These are phyloP conservation scores for Cotesia chilonis DNA, from an alignment of 1,140 invertebrate species.

Conservation along the genomic window DNA sequence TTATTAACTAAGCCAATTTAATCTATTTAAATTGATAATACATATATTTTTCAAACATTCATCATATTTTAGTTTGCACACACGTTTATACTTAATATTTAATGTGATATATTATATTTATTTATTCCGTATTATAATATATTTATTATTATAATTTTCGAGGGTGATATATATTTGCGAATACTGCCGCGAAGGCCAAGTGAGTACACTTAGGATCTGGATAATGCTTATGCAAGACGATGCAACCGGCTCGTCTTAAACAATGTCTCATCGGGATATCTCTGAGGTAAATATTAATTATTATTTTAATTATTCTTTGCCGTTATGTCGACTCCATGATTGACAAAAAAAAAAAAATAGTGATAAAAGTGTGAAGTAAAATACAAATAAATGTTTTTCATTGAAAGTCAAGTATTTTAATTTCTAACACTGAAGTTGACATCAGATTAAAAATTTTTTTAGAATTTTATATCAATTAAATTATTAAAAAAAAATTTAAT, in stretches of 20 bases:
- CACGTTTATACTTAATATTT: constrained; percentile 7
- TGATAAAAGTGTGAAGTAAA: constrained; percentile 1
- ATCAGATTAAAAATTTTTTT: no score
- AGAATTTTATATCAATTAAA: no score
- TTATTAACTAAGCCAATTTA: constrained; percentile 61
- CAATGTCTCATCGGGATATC: constrained; percentile 69
- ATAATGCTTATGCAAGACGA: constrained; percentile 60
- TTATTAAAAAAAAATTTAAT: no score
- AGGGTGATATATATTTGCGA: constrained; percentile 8
- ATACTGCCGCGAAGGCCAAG: constrained; percentile 32
- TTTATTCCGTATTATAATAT: not conserved
- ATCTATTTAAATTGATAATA: constrained; percentile 34
- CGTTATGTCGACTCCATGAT: not conserved
- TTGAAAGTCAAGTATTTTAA: not conserved
- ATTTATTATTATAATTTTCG: constrained; percentile 2
- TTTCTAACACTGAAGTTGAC: no score
- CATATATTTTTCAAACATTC: constrained; percentile 4
- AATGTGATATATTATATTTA: not conserved
- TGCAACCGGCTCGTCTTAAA: constrained; percentile 59
- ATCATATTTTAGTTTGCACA: not conserved
- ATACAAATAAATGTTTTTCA: not conserved
- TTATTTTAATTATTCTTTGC: not conserved
- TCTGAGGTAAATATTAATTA: constrained; percentile 60
- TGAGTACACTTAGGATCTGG: constrained; percentile 37
- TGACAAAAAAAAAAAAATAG: constrained; percentile 19